A percentile compares a stretch with the other conserved stretches of the same genome.
These are phyloP conservation scores for Leptopterna dolabrata DNA, from an alignment of 2,888 invertebrate genomes.

Conservation along the genomic window DNA sequence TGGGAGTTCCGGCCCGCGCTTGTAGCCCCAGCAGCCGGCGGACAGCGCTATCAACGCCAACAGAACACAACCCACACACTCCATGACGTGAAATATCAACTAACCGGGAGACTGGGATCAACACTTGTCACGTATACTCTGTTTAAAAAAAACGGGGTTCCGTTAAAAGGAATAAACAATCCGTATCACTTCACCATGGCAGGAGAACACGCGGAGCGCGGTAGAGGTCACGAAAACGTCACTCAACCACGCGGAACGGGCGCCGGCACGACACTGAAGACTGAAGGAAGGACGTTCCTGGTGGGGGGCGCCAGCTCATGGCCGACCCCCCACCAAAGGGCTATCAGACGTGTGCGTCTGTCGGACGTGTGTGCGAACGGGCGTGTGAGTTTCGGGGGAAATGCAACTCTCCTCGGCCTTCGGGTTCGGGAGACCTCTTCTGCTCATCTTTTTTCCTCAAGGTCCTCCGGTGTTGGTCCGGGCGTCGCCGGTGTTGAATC, in stretches of 20 bases:
- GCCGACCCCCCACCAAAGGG: constrained; percentile 30
- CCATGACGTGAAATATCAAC: neutral
- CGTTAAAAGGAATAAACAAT: neutral
- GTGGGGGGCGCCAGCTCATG: constrained; percentile 10
- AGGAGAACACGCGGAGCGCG: constrained; percentile 37
- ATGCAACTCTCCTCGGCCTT: constrained; percentile 20
- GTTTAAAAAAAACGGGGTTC: neutral
- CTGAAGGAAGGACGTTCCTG: neutral
- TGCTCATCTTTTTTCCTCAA: neutral
- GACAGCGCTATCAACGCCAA: neutral
- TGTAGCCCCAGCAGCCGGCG: constrained; percentile 33
- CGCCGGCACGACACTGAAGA: constrained; percentile 44
- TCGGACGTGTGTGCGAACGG: neutral
- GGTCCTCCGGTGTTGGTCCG: neutral
- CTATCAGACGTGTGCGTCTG: neutral
- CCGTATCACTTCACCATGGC: constrained; percentile 26
- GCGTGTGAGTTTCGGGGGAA: neutral
- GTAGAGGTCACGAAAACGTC: neutral
- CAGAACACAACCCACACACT: neutral
- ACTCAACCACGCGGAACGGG: constrained; percentile 5
- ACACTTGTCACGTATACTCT: neutral
- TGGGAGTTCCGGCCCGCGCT: constrained; percentile 40
- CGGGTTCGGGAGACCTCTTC: constrained; percentile 12
- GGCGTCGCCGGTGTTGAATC: too few species aligned
- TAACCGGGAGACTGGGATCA: neutral